Base-by-base conservation (phyloP, 1,140 invertebrate species). In the Anoplolepis gracilipes region DNA sequence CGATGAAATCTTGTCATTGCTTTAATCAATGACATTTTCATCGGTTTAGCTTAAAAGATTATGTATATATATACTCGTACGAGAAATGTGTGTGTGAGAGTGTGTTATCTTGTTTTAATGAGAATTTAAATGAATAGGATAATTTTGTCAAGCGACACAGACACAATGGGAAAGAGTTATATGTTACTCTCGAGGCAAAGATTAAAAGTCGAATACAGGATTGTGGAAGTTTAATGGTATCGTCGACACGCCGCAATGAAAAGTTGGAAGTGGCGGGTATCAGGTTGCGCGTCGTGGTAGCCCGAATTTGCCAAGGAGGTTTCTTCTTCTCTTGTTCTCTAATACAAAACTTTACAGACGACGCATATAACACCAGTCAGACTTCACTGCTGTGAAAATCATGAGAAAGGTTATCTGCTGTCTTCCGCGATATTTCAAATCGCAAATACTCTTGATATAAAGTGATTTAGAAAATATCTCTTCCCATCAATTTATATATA, bases 131-230 rank as follows among this genome's bases (percentile, higher is more conserved):
- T 73, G 33, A 73, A 73, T 73, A 55, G 30, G 30, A 30, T 13
- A 55, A 57, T 57, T 73, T 49, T 16, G 57, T 57, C 70, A 73
- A 55, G 30, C 49, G n/a, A n/a, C n/a, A 10, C 70, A 36, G 28
- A 57, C 7, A 57, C 70, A 55, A 73, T 11, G 33, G n/a, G 11
- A 11, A 65, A 65, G 42, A 33, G 28, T 72, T 53, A 73, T 19
- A n/a, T 55, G 70, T 57, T 55, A 2, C 49, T 73, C 28, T 73
- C 28, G 70, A 36, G 28, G n/a, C 30, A n/a, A 73, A 46, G 70
- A 73, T 73, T 73, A 73, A 73, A 73, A 73, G 70, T 73, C 70
- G 70, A 73, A 73, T 73, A 36, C 70, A 73, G 49, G 49, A 73
- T 73, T 57, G 49, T 57, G 70, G 49, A 73, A 73, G 70, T 73